These are phyloP conservation scores for Heliconius aoede DNA, from an alignment of 2,888 invertebrate genomes.

Conservation along the genomic window DNA sequence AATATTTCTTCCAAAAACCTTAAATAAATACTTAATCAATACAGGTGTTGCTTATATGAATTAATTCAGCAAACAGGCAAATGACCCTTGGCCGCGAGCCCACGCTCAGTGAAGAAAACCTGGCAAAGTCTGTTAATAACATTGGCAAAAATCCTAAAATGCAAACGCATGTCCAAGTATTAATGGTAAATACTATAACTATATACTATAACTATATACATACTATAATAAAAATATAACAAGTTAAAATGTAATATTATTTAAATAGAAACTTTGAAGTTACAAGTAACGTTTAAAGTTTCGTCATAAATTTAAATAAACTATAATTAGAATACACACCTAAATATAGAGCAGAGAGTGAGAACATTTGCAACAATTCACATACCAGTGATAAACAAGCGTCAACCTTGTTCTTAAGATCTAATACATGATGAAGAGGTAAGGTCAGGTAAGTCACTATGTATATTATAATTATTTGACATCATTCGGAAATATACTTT, in stretches of 20 bases:
- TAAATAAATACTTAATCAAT: neutral
- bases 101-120: conserved; percentile 43
- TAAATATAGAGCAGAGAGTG: conserved; percentile 33
- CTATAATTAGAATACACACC: conserved; percentile 29
- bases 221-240: too few species aligned
- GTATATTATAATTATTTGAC: conserved; percentile 37
- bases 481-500: conserved; percentile 37
- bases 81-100: conserved; percentile 45
- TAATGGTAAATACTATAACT: too few species aligned
- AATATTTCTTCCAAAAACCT: neutral
- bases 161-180: conserved; percentile 21
- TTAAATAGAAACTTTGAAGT: neutral
- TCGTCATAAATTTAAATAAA: conserved; percentile 32
- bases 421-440: conserved; percentile 29
- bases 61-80: conserved; percentile 44
- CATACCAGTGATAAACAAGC: conserved; percentile 34
- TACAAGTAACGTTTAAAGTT: conserved; percentile 10
- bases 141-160: conserved; percentile 44
- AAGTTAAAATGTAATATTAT: neutral
- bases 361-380: conserved; percentile 25
- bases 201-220: conserved; percentile 10
- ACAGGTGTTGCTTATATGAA: conserved; percentile 21
- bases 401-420: conserved; percentile 29
- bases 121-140: conserved; percentile 44
- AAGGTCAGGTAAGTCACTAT: conserved; percentile 35